Conservation (phyloP, 2,888 invertebrate genomes). For the Agrilus biguttatus region DNA sequence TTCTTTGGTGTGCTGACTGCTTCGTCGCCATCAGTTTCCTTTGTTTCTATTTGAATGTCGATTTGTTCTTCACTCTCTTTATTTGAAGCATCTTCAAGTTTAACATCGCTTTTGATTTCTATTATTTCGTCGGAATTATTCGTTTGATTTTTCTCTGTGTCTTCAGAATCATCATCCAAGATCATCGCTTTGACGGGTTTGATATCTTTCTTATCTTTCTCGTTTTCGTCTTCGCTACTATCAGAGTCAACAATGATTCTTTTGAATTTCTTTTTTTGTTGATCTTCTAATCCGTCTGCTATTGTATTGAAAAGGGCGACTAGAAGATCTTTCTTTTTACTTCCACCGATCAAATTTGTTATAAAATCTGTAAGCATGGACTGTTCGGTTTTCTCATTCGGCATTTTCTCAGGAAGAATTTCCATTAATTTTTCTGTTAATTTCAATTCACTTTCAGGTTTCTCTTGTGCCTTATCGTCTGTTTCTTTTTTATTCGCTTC, state of each 20-base stretch:
- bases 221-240: slow-evolving; percentile 32
- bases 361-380: slow-evolving; percentile 19
- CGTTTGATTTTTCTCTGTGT: slow-evolving; percentile 10
- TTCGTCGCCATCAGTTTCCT: slow-evolving; percentile 5
- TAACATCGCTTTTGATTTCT: slow-evolving; percentile 6
- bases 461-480: not conserved
- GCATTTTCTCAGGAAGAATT: not conserved
- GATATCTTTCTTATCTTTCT: slow-evolving; percentile 24
- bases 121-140: slow-evolving; percentile 9
- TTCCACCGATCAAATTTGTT: slow-evolving; percentile 17
- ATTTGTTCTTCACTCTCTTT: slow-evolving; percentile 6
- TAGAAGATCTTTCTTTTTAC: slow-evolving; percentile 17
- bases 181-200: slow-evolving; percentile 13
- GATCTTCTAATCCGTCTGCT: slow-evolving; percentile 16
- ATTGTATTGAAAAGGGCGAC: slow-evolving; percentile 19
- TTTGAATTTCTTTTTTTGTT: slow-evolving; percentile 38
- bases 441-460: not conserved
- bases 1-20: not conserved
- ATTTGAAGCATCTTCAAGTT: slow-evolving; percentile 7
- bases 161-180: slow-evolving; percentile 21
- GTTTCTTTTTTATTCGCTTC: not conserved
- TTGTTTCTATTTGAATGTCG: slow-evolving; percentile 5
- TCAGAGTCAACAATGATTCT: slow-evolving; percentile 42
- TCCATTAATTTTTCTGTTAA: not conserved
- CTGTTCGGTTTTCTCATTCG: slow-evolving; percentile 13